A percentile compares a stretch with the other conserved stretches of the same genome.
phyloP scores from a whole-genome alignment of 2,888 invertebrate species.

The Drosophila bunnanda region DNA sequence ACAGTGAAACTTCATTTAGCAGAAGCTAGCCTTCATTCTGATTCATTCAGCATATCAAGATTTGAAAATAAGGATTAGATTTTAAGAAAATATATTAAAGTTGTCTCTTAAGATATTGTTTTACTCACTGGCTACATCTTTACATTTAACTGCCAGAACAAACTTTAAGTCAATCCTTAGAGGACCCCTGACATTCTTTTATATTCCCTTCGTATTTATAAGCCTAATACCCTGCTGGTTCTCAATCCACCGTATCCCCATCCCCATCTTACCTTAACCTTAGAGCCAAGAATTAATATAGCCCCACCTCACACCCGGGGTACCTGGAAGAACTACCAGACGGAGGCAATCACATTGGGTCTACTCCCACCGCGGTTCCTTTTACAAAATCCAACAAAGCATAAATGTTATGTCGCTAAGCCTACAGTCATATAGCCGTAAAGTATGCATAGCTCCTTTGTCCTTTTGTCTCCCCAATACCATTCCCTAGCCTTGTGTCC shows the following conservation, averaged over 20 bases:
- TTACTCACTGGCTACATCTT: neutral
- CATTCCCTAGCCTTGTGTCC: neutral
- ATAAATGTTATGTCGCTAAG: slow-evolving; percentile 54
- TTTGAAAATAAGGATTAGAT: no score
- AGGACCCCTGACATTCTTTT: neutral
- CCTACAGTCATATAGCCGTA: slow-evolving; percentile 49
- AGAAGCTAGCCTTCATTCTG: no score
- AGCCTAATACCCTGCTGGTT: slow-evolving; percentile 37
- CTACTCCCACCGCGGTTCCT: slow-evolving; percentile 11
- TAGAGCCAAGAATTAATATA: slow-evolving; percentile 38
- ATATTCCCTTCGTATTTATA: slow-evolving; percentile 22
- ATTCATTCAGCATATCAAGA: no score
- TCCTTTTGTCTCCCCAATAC: slow-evolving; percentile 30
- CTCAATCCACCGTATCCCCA: slow-evolving; percentile 14
- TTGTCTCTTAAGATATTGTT: neutral
- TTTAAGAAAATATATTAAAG: neutral
- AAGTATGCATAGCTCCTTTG: slow-evolving; percentile 42
- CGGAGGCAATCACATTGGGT: slow-evolving; percentile 40
- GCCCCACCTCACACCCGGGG: slow-evolving; percentile 11
- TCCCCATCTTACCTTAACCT: slow-evolving; percentile 49
- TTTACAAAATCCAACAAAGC: slow-evolving; percentile 52
- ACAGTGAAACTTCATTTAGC: neutral
- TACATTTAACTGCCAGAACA: neutral
- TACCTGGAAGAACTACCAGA: slow-evolving; percentile 43
- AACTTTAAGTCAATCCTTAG: slow-evolving; percentile 1